Evolutionary conservation across 2,888 invertebrate species (phyloP).

Genomic region (Reticulitermes lucifugus): DNA sequence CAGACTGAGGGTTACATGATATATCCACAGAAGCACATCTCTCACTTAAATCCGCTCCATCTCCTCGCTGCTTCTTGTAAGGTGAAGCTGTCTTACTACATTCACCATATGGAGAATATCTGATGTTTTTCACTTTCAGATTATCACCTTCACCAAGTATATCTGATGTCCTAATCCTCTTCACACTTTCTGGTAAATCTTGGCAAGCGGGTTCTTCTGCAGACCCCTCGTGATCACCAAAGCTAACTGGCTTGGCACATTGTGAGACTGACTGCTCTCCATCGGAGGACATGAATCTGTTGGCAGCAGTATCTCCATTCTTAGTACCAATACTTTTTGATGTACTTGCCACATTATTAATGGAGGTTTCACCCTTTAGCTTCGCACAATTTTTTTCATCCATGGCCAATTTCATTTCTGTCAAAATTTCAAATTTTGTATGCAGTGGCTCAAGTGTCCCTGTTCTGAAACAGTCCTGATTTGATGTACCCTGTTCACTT

Average conservation of each 20-base stretch:
- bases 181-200: neutral
- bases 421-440: neutral
- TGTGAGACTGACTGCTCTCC: slow-evolving; percentile 15
- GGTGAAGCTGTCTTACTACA: neutral
- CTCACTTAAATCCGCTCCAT: neutral
- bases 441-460: neutral
- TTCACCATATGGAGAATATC: neutral
- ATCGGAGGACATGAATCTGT: neutral
- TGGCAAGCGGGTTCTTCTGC: neutral
- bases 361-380: neutral
- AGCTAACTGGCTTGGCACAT: neutral
- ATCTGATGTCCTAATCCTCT: neutral
- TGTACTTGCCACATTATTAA: neutral
- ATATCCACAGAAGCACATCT: neutral
- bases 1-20: neutral
- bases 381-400: neutral
- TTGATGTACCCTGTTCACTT: neutral
- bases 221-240: neutral
- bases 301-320: neutral
- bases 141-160: neutral
- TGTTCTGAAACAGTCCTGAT: neutral
- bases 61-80: neutral
- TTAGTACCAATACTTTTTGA: neutral
- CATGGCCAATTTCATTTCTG: neutral
- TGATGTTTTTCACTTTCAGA: neutral